phyloP scores from a whole-genome alignment of 1,140 invertebrate genomes.

The Paralvinella palmiformis region DNA sequence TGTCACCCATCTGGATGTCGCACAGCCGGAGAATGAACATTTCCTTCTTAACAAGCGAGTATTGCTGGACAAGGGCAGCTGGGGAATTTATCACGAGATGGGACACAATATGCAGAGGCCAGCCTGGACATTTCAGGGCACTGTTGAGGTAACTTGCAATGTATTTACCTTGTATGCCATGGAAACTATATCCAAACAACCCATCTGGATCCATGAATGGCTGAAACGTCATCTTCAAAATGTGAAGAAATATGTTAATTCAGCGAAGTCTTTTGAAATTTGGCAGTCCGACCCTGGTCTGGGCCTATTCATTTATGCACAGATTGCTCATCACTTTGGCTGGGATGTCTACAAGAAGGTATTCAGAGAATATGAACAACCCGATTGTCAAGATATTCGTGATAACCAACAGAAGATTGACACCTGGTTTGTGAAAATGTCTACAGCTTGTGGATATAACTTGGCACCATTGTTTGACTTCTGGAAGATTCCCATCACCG shows the following conservation, averaged over 20 bases:
- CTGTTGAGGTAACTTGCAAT: conserved; percentile 28
- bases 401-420: conserved; percentile 23
- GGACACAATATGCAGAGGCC: conserved; percentile 29
- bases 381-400: too few species aligned
- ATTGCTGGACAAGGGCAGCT: conserved; percentile 20
- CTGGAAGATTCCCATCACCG: conserved; percentile 20
- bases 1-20: conserved; percentile 26
- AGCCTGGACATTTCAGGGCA: conserved; percentile 26
- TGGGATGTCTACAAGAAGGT: conserved; percentile 22
- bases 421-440: conserved; percentile 21
- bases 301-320: conserved; percentile 21
- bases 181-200: conserved; percentile 19
- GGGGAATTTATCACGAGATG: conserved; percentile 30
- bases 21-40: conserved; percentile 18
- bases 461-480: conserved; percentile 19
- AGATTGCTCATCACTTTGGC: conserved; percentile 21
- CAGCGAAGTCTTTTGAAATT: conserved; percentile 20
- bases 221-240: conserved; percentile 7
- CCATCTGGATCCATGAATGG: conserved; percentile 26
- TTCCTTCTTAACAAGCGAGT: conserved; percentile 17
- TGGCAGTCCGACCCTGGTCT: conserved; percentile 20
- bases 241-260: conserved; percentile 14
- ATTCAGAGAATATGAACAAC: conserved; percentile 20
- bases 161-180: conserved; percentile 32
- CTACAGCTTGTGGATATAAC: conserved; percentile 12